A percentile compares a stretch with the other conserved stretches of the same genome.
These are phyloP conservation scores for Eptesicus fuscus DNA, from an alignment of 2,113 vertebrate genomes.

Conservation along the genomic window DNA sequence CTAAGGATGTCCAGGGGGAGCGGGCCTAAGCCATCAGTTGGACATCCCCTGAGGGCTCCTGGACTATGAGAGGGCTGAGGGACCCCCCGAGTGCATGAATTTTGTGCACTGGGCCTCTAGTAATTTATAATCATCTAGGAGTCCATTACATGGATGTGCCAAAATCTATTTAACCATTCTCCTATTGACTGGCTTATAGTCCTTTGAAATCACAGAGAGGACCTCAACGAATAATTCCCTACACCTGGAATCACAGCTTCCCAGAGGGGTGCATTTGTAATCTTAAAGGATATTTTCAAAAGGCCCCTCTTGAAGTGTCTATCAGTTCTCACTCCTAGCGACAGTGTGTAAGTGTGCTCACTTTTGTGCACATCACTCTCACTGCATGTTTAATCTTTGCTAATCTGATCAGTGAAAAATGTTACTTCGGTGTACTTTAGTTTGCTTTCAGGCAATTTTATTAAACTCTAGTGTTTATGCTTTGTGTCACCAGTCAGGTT, in stretches of 20 bases:
- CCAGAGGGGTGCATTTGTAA: background rate
- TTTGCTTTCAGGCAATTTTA: background rate
- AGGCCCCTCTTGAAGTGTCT: background rate
- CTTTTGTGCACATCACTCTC: background rate
- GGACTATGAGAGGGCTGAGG: too few relatives aligned
- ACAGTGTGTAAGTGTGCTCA: background rate
- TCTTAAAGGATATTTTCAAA: background rate
- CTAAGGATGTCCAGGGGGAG: too few relatives aligned
- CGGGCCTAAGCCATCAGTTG: too few relatives aligned
- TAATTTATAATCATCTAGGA: background rate
- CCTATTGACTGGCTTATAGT: background rate
- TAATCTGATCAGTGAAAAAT: background rate
- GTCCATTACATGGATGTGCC: too few relatives aligned
- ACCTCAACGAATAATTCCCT: rapidly evolving
- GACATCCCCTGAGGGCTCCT: too few relatives aligned
- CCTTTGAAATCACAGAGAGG: background rate
- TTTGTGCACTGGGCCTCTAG: too few relatives aligned
- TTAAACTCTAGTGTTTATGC: background rate
- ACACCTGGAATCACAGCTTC: background rate
- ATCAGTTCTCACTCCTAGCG: background rate
- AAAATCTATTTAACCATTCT: background rate
- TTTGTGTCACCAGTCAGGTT: background rate
- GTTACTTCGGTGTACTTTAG: background rate
- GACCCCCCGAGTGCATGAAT: too few relatives aligned
- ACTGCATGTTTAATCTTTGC: background rate